A percentile compares a stretch with the other conserved stretches of the same genome.
phyloP scores from a whole-genome alignment of 2,797 vertebrate species.

The Peromyscus nudipes region DNA sequence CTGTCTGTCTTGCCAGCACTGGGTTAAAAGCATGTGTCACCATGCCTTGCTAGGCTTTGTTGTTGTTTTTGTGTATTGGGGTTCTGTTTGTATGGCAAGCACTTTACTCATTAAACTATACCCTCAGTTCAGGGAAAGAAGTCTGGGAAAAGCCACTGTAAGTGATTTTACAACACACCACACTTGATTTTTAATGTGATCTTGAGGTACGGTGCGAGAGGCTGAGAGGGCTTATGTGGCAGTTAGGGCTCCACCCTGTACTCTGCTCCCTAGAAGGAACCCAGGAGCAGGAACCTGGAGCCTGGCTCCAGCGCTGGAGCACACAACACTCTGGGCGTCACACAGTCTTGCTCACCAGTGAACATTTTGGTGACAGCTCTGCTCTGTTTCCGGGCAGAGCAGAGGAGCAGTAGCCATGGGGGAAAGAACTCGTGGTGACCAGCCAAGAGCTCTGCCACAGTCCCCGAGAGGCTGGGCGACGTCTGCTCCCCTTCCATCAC shows the following conservation, averaged over 20 bases:
- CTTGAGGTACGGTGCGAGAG: neutral
- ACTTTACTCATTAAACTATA: neutral
- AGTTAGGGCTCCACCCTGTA: neutral
- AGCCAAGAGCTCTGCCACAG: constrained; percentile 96
- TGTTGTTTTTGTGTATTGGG: neutral
- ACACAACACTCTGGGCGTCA: neutral
- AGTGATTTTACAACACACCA: neutral
- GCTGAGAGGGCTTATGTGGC: neutral
- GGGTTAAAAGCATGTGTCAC: neutral
- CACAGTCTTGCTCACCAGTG: constrained; percentile 91
- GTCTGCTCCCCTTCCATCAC: constrained; percentile 92
- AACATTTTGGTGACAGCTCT: constrained; percentile 98
- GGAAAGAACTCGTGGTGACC: constrained; percentile 97
- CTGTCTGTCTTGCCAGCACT: neutral
- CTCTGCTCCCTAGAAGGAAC: neutral
- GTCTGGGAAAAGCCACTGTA: neutral
- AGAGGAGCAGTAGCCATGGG: constrained; percentile 97
- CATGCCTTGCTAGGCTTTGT: no score
- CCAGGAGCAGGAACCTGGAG: no score
- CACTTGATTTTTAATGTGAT: neutral
- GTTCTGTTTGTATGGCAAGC: neutral
- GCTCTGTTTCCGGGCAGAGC: constrained; percentile 97
- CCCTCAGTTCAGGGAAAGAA: neutral
- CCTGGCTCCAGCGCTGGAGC: no score
- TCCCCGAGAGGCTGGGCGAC: constrained; percentile 91